These are phyloP conservation scores for Volucella inanis DNA, from an alignment of 2,888 invertebrate genomes.

Conservation along the genomic window DNA sequence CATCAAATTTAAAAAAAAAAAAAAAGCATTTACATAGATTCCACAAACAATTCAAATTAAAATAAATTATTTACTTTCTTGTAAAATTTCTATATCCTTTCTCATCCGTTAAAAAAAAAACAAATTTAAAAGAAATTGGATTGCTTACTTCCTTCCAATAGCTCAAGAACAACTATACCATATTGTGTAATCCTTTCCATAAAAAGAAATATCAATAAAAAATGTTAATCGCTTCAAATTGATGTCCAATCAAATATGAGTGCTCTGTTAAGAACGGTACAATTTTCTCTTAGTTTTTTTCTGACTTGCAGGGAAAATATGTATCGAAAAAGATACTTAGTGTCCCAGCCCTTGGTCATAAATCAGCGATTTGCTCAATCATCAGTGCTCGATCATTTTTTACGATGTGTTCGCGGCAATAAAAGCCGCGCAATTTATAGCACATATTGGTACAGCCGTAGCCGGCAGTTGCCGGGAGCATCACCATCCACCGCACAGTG, in stretches of 20 bases:
- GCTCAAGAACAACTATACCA: background rate
- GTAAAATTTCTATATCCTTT: no score
- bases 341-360: conserved; percentile 59
- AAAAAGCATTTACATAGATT: no score
- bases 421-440: conserved; percentile 67
- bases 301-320: conserved; percentile 21
- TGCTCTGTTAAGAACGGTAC: conserved; percentile 1
- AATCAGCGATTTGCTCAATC: conserved; percentile 74
- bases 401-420: conserved; percentile 73
- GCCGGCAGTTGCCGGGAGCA: conserved; percentile 19
- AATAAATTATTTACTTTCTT: no score
- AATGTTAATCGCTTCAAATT: conserved; percentile 59
- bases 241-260: conserved; percentile 52
- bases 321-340: conserved; percentile 39
- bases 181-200: conserved; percentile 33
- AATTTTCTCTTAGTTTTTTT: conserved; percentile 6
- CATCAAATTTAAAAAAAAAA: no score
- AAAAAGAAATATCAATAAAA: conserved; percentile 38
- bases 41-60: no score
- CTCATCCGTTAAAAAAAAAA: no score
- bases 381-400: conserved; percentile 74
- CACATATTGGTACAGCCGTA: conserved; percentile 1
- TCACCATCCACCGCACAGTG: conserved; percentile 45
- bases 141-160: background rate
- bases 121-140: no score